phyloP scores from a whole-genome alignment of 2,888 invertebrate species.

The Lasioglossum oenotherae region DNA sequence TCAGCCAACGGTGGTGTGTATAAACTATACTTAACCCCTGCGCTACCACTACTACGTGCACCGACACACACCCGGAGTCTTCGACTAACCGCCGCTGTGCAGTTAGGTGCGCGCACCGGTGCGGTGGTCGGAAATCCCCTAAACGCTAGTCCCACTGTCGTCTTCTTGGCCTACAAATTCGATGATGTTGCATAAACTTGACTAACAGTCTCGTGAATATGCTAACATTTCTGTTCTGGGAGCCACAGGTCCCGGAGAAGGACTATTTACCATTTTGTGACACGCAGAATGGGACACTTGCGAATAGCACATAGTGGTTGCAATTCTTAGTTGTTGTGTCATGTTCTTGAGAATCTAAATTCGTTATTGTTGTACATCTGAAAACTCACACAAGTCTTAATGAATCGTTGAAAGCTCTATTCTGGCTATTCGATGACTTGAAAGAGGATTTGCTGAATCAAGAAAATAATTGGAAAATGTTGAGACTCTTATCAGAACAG shows the following conservation, averaged over 20 bases:
- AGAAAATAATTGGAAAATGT: not conserved
- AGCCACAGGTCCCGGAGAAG: not conserved
- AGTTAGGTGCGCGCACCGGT: conserved; percentile 12
- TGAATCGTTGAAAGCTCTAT: not conserved
- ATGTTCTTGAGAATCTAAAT: no score
- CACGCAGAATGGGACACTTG: not conserved
- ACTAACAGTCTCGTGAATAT: not conserved
- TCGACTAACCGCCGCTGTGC: conserved; percentile 21
- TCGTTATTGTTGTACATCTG: not conserved
- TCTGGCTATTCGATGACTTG: not conserved
- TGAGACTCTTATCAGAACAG: not conserved
- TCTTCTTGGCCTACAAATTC: not conserved
- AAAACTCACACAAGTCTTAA: not conserved
- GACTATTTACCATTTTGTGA: not conserved
- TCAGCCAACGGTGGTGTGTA: conserved; percentile 68
- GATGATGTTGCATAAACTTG: not conserved
- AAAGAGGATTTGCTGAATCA: not conserved
- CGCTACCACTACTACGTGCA: conserved; percentile 51
- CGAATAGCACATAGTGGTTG: not conserved
- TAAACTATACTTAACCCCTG: conserved; percentile 72
- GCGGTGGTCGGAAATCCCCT: not conserved
- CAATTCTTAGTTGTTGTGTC: not conserved
- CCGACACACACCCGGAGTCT: conserved; percentile 12
- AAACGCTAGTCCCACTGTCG: not conserved
- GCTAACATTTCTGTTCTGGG: not conserved